phyloP scores from a whole-genome alignment of 2,797 vertebrate species.

The Limosa lapponica region DNA sequence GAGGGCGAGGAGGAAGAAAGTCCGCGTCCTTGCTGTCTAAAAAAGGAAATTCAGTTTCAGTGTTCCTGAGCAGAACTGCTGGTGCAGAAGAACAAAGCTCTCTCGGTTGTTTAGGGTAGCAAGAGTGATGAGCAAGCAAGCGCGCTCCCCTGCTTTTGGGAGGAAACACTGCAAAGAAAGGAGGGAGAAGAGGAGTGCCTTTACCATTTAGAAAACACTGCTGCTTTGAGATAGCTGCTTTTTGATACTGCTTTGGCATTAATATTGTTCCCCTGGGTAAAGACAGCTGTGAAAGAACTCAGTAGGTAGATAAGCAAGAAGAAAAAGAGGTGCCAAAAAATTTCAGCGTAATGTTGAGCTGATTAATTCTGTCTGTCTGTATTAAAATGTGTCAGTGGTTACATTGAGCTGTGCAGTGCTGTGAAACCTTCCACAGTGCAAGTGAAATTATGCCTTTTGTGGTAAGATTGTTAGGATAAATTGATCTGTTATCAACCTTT shows the following conservation, averaged over 20 bases:
- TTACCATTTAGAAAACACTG: slow-evolving; percentile 15
- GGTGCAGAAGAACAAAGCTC: slow-evolving; percentile 60
- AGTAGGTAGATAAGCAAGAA: not conserved
- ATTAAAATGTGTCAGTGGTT: not conserved
- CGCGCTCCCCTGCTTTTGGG: not conserved
- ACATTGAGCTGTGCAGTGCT: not conserved
- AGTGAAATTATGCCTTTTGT: not conserved
- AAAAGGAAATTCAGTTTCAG: slow-evolving; percentile 62
- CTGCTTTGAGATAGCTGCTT: slow-evolving; percentile 16
- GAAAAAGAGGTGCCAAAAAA: slow-evolving; percentile 20
- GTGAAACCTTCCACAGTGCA: not conserved
- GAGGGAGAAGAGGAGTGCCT: not conserved
- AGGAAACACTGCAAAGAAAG: slow-evolving; percentile 36
- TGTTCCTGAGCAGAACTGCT: slow-evolving; percentile 40
- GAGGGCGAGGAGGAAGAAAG: slow-evolving; percentile 38
- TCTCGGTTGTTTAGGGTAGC: slow-evolving; percentile 46
- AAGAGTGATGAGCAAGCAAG: slow-evolving; percentile 42
- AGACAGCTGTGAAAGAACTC: not conserved
- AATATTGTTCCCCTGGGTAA: not conserved
- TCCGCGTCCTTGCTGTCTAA: slow-evolving; percentile 57
- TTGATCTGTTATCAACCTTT: not conserved
- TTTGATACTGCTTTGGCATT: slow-evolving; percentile 13
- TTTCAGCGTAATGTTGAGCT: not conserved
- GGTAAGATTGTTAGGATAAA: not conserved
- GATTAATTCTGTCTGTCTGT: not conserved